A percentile compares a stretch with the other conserved stretches of the same genome.
These are phyloP conservation scores for Papilio dardanus DNA, from an alignment of 1,140 invertebrate genomes.

Conservation along the genomic window DNA sequence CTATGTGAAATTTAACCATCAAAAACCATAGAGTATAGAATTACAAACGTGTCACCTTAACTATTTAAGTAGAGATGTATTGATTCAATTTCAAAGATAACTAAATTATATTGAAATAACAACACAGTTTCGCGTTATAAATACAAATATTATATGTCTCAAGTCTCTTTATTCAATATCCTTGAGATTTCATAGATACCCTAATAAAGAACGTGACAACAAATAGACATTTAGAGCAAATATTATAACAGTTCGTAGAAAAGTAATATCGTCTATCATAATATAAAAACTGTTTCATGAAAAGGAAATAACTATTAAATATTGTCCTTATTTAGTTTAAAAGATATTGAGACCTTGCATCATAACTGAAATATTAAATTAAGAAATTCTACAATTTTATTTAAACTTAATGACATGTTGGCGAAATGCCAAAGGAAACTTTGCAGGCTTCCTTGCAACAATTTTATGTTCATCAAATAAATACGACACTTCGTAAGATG, in stretches of 20 bases:
- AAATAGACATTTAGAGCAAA: no score
- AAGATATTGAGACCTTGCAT: background rate
- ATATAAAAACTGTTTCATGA: background rate
- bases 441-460: slow-evolving; percentile 3
- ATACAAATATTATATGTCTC: background rate
- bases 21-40: no score
- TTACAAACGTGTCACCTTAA: no score
- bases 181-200: background rate
- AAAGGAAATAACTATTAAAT: background rate
- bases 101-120: no score
- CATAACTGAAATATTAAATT: background rate
- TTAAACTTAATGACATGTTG: background rate
- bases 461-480: slow-evolving; percentile 4
- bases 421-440: background rate
- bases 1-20: no score
- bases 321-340: background rate
- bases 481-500: background rate
- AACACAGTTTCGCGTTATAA: no score
- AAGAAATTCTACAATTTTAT: background rate
- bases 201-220: no score
- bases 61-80: no score
- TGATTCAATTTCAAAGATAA: no score
- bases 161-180: background rate
- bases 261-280: background rate
- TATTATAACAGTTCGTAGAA: background rate